Conservation (phyloP, 2,113 vertebrate genomes). For the Epinephelus lanceolatus region DNA sequence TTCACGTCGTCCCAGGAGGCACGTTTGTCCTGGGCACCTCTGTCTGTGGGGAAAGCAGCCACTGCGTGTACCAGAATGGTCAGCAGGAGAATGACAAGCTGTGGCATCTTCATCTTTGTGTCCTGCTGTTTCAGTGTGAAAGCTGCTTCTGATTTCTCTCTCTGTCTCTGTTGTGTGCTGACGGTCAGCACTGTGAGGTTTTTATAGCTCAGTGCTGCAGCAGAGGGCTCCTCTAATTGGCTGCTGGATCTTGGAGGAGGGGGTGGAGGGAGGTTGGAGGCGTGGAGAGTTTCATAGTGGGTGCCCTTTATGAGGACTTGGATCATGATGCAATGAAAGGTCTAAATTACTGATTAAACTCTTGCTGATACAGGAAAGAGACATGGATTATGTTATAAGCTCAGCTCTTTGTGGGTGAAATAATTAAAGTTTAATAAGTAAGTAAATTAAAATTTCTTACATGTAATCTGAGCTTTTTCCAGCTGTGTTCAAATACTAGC, state of each 20-base stretch:
- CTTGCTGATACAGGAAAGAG: background rate
- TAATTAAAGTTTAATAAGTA: background rate
- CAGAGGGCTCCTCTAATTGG: slow-evolving; percentile 67
- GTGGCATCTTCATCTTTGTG: slow-evolving; percentile 67
- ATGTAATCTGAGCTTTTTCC: background rate
- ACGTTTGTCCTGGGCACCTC: slow-evolving; percentile 72
- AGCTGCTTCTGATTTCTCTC: slow-evolving; percentile 17
- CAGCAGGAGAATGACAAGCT: slow-evolving; percentile 58
- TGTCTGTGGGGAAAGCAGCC: slow-evolving; percentile 65
- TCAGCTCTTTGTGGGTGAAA: background rate
- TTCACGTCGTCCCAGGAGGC: slow-evolving; percentile 96
- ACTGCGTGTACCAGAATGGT: slow-evolving; percentile 56
- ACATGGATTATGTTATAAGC: background rate
- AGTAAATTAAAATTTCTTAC: too few relatives aligned
- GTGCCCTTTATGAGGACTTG: background rate
- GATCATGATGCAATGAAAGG: slow-evolving; percentile 56
- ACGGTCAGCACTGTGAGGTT: slow-evolving; percentile 18
- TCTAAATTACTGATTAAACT: slow-evolving; percentile 34
- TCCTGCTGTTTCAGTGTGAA: background rate
- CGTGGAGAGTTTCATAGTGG: slow-evolving; percentile 47
- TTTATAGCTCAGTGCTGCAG: slow-evolving; percentile 68
- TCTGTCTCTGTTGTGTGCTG: slow-evolving; percentile 51
- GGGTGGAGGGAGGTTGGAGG: slow-evolving; percentile 15
- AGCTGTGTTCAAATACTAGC: background rate
- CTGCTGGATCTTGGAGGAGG: slow-evolving; percentile 36